A percentile compares a stretch with the other conserved stretches of the same genome.
Conservation (phyloP, 2,113 vertebrate genomes). For the Peromyscus maniculatus region DNA sequence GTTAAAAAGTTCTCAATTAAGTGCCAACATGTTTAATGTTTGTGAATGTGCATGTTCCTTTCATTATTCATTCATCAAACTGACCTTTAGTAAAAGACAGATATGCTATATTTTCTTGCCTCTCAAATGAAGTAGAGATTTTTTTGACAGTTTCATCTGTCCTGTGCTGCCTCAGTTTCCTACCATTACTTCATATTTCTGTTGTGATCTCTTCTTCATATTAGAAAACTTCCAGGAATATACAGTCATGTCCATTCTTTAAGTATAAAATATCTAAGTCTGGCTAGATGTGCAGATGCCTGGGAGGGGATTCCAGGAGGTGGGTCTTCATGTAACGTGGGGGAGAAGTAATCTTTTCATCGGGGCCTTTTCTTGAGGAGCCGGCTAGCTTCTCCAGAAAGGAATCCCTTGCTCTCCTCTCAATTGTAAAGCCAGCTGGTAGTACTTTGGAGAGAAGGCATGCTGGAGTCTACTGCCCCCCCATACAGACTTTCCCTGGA, state of each 20-base stretch:
- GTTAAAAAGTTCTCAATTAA: background rate
- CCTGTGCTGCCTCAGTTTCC: background rate
- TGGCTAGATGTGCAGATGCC: background rate
- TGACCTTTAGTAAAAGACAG: background rate
- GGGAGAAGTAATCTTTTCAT: background rate
- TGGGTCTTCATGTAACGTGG: background rate
- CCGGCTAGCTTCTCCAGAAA: background rate
- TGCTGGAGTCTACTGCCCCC: background rate
- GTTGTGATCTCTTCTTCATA: background rate
- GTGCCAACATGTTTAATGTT: background rate
- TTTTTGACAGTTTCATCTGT: background rate
- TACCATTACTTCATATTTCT: background rate
- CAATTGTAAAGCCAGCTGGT: background rate
- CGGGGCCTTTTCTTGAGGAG: background rate
- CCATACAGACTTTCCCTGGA: background rate
- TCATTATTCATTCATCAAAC: background rate
- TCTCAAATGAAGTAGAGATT: background rate
- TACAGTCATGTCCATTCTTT: background rate
- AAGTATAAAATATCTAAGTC: background rate
- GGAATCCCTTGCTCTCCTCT: background rate
- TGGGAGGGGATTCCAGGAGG: background rate
- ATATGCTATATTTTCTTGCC: background rate
- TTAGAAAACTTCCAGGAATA: background rate
- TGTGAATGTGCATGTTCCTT: background rate
- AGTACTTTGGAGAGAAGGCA: background rate